Base-by-base conservation (phyloP, 2,888 invertebrate species). In the Vesta saturnalis region DNA sequence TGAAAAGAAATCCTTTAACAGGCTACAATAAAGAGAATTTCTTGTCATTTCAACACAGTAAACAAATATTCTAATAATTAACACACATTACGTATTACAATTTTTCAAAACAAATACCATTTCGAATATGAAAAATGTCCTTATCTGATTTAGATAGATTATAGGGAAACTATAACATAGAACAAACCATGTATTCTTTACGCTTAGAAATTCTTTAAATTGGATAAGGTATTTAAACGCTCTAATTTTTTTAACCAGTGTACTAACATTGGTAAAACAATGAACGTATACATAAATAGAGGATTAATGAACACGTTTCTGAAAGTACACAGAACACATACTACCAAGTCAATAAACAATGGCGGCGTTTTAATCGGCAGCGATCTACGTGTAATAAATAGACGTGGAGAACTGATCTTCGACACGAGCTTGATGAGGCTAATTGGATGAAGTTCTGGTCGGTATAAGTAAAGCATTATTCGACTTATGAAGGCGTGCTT, bases 381-480 rank as follows among this genome's bases (percentile, higher is more conserved):
- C 74, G 71, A 74, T 74, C 74, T 72, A 55, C 58, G 59, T 71
- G 72, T 64, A 72, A 74, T 74, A 74, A 74, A 74, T 74, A 74
- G 74, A 74, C 72, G 74, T 67, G 60, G 70, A 74, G 71, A 70
- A 68, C 69, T 67, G 74, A 74, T 74, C 74, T 74, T 72, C 72
- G 74, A 74, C 74, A 70, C 68, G 56, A 59, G 66, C 72, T 74
- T 72, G 74, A 74, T 74, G 74, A 72, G 74, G 71, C 74, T 74
- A 74, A 74, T 74, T 74, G 74, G 74, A 67, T 71, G 68, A 72
- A 72, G 71, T 71, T 71, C 68, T 71, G 69, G 66, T 66, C 70
- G 72, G 72, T 70, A 70, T 70, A 74, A 68, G 71, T 72, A 74
- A 70, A 71, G 68, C 69, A 60, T 61, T 70, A 65, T 58, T 70